Conservation (phyloP, 2,797 vertebrate species). For the Podarcis lilfordi region DNA sequence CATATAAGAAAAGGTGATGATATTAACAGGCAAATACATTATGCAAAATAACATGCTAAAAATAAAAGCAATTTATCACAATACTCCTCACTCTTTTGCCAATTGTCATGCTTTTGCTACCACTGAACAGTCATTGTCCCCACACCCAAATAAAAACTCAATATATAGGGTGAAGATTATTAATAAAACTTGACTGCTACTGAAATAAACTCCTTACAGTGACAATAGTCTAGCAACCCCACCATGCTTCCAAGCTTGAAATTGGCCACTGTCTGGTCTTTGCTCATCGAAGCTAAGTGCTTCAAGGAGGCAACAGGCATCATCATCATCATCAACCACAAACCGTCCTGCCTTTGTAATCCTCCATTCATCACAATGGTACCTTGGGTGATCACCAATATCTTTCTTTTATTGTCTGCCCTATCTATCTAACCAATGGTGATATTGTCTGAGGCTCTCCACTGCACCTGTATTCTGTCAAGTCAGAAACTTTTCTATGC, state of each 20-base stretch:
- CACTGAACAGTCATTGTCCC: not conserved
- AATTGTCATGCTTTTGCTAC: not conserved
- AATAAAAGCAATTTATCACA: not conserved
- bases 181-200: not conserved
- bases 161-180: not conserved
- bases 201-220: not conserved
- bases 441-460: not conserved
- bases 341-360: not conserved
- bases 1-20: not conserved
- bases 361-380: not conserved
- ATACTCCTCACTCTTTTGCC: not conserved
- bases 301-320: not conserved
- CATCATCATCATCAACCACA: not conserved
- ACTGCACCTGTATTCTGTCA: not conserved
- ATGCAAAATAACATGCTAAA: not conserved
- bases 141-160: not conserved
- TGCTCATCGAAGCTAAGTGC: not conserved
- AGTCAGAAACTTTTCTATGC: not conserved
- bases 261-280: not conserved
- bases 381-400: not conserved
- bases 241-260: not conserved
- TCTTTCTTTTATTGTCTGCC: not conserved
- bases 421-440: too few species aligned
- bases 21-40: not conserved
- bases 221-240: not conserved